Base-by-base conservation (phyloP, 2,888 invertebrate species). In the Cerceris ruficornis region DNA sequence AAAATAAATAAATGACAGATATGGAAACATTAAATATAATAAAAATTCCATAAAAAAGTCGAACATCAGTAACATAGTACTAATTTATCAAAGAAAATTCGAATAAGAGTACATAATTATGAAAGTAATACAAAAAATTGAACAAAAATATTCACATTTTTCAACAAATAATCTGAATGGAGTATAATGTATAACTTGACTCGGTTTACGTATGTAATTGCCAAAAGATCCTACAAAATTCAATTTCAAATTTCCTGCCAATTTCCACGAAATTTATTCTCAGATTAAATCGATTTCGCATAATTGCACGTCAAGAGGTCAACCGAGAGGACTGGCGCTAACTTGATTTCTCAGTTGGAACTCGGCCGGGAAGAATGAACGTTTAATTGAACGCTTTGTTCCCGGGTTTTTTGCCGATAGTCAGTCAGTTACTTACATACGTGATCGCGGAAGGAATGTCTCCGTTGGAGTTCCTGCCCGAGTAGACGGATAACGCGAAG, bases 361-460 rank as follows among this genome's bases (percentile, higher is more conserved):
- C 14, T 52, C 42, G 43, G 28, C 46, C 43, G 15, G 69, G 39
- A 11, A 42, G 58, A 65, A 67, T 46, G 75, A 65, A 73, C 67
- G 68, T 76, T 84, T 84, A 85, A 85, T 85, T 74, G 79, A 84
- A 82, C 71, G 77, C 73, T 85, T 84, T 82, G 81, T 85, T 84
- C 71, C 57, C 52, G 60, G 15, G 49, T 46, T 75, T 79, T 73
- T 83, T 81, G 70, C 68, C 75, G 75, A 50, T 59, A 72, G 62
- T 54, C 57, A 68, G 60, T 65, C 39, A 9, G 42, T 62, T 41
- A 7, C 13, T 52, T 14, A 14, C 41, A 28, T 46, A 65, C 77
- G 14, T 41, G 75, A 75, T 75, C 77, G 17, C 75, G 72, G 70
- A 77, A 75, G 82, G 78, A 84, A 83, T 83, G 83, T 55, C 57